Conservation (phyloP, 2,113 vertebrate genomes). For the Melanerpes formicivorus region DNA sequence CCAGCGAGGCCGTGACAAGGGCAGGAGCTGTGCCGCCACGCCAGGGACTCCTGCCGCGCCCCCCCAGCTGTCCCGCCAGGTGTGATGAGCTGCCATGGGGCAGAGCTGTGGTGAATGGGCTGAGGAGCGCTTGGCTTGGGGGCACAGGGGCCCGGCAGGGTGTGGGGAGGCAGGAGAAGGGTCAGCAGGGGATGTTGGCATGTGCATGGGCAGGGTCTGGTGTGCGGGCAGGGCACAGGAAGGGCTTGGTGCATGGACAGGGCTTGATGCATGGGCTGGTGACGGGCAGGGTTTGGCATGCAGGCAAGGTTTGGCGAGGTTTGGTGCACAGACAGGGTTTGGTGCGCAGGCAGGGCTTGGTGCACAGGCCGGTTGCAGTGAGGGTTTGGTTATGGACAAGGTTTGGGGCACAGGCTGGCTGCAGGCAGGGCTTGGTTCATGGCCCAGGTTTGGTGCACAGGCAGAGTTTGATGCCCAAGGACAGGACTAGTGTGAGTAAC, state of each 20-base stretch:
- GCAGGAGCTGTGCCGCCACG: background rate
- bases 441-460: background rate
- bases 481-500: background rate
- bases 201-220: background rate
- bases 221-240: background rate
- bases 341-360: background rate
- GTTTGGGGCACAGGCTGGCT: background rate
- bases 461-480: background rate
- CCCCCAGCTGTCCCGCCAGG: background rate
- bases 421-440: background rate
- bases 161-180: background rate
- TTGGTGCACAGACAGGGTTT: background rate
- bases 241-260: background rate
- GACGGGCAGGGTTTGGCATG: background rate
- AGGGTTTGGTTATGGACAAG: background rate
- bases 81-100: fast-evolving
- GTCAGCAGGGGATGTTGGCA: background rate
- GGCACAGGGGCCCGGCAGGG: background rate
- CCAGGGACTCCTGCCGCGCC: background rate
- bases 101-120: fast-evolving
- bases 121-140: fast-evolving
- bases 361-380: no score
- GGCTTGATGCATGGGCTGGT: background rate
- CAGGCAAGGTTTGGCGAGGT: background rate
- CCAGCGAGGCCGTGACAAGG: slow-evolving; percentile 36